A percentile compares a stretch with the other conserved stretches of the same genome.
phyloP scores from a whole-genome alignment of 1,140 invertebrate species.

The Tribolium castaneum region DNA sequence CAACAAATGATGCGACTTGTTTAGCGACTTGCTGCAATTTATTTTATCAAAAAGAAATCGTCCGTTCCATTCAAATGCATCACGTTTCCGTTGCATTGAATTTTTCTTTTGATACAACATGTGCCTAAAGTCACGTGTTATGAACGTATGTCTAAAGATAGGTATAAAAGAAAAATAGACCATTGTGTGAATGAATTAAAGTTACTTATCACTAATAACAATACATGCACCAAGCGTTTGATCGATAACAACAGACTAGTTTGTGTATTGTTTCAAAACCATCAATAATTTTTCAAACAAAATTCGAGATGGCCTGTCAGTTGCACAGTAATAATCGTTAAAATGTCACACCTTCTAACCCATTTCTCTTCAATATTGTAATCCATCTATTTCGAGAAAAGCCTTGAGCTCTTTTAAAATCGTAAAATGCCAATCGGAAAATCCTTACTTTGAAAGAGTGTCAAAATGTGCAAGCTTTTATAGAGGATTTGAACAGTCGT shows the following conservation, averaged over 20 bases:
- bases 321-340: conserved; percentile 10
- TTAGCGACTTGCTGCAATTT: neutral
- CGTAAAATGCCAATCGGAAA: neutral
- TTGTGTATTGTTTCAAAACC: neutral
- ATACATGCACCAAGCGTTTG: neutral
- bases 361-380: neutral
- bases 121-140: conserved; percentile 13
- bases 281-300: neutral
- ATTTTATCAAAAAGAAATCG: neutral
- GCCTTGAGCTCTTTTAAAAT: conserved; percentile 14
- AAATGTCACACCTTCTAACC: conserved; percentile 5
- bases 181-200: neutral
- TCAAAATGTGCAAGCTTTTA: neutral
- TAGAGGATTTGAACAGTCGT: neutral
- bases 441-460: neutral
- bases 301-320: neutral
- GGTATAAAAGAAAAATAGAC: neutral
- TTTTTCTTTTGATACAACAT: conserved; percentile 11
- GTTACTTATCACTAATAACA: neutral
- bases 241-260: neutral
- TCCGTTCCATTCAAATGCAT: neutral
- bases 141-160: neutral
- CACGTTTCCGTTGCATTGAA: conserved; percentile 31
- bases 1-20: neutral
- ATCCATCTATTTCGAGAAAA: neutral